Evolutionary conservation across 2,888 invertebrate species (phyloP).

Genomic region (Leptinotarsa rubiginosa): DNA sequence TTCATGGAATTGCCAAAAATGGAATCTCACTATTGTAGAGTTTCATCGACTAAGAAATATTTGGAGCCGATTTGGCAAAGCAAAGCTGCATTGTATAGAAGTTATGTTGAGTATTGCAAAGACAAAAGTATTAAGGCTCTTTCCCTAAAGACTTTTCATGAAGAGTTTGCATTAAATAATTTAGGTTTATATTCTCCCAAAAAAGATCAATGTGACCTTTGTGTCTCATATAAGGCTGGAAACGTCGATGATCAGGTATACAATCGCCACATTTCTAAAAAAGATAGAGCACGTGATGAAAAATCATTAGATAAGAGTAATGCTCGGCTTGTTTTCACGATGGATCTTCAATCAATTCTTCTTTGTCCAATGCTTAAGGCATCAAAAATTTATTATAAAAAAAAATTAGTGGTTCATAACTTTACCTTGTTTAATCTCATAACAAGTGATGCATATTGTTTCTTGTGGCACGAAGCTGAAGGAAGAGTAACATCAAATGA

Average conservation of each 20-base stretch:
- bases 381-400: conserved; percentile 40
- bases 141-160: background rate
- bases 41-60: background rate
- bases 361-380: conserved; percentile 34
- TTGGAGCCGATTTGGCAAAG: conserved; percentile 16
- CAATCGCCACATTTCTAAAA: conserved; percentile 16
- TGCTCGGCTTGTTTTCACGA: conserved; percentile 26
- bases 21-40: conserved; percentile 33
- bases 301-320: conserved; percentile 22
- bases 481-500: conserved; percentile 36
- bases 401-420: conserved; percentile 42
- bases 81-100: background rate
- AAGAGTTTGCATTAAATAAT: conserved; percentile 25
- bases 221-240: conserved; percentile 21
- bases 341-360: conserved; percentile 39
- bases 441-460: conserved; percentile 39
- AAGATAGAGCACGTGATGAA: conserved; percentile 31
- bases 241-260: conserved; percentile 10
- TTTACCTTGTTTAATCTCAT: conserved; percentile 42
- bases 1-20: conserved; percentile 26
- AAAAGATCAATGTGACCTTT: conserved; percentile 39
- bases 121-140: background rate
- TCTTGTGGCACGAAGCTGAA: conserved; percentile 36
- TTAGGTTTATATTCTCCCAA: conserved; percentile 29
- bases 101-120: background rate